These are phyloP conservation scores for Drosophila birchii DNA, from an alignment of 2,888 invertebrate genomes.

Conservation along the genomic window DNA sequence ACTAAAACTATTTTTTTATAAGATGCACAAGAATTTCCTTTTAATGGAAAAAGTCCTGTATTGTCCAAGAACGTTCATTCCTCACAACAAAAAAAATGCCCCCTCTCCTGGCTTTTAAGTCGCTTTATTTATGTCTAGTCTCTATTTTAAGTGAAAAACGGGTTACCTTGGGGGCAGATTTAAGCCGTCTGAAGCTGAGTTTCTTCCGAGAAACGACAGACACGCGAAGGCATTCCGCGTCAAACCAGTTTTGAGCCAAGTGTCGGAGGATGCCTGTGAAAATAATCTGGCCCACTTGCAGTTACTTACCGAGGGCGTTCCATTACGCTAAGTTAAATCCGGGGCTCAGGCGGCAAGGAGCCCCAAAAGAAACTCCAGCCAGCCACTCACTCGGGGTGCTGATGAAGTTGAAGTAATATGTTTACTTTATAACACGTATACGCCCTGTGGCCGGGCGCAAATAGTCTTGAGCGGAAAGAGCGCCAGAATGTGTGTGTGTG, in stretches of 20 bases:
- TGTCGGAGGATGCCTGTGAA: conserved; percentile 19
- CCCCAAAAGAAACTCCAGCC: neutral
- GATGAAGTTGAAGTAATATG: conserved; percentile 57
- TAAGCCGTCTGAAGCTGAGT: neutral
- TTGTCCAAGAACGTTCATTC: neutral
- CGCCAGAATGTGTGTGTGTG: conserved; percentile 61
- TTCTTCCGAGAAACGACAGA: neutral
- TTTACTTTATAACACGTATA: conserved; percentile 72
- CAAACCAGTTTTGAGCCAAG: conserved; percentile 3
- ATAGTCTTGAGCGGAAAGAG: conserved; percentile 53
- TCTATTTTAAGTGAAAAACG: conserved; percentile 1
- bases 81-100: neutral
- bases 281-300: conserved; percentile 38
- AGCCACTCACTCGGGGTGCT: conserved; percentile 14
- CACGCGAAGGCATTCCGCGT: conserved; percentile 4
- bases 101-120: neutral
- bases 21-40: neutral
- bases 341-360: conserved; percentile 10
- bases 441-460: conserved; percentile 65
- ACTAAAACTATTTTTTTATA: neutral
- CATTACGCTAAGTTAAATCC: conserved; percentile 33
- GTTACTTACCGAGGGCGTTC: conserved; percentile 11
- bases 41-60: neutral
- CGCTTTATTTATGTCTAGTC: conserved; percentile 1
- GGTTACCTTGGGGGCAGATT: neutral